Conservation (phyloP, 2,888 invertebrate genomes). For the Volucella bombylans region DNA sequence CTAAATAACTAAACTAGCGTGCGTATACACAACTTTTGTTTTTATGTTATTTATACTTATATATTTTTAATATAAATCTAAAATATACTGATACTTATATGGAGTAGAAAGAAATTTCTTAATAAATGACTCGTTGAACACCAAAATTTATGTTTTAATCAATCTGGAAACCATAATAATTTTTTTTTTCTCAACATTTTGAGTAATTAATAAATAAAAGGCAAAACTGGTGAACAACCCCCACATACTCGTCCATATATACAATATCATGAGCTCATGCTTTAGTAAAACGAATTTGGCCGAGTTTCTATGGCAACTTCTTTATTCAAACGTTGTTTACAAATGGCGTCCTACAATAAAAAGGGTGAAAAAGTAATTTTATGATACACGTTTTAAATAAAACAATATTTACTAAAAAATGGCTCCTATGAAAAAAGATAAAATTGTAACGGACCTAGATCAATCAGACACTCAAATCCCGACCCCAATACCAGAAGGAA, state of each 20-base stretch:
- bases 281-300: neutral
- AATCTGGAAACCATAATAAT: too few species aligned
- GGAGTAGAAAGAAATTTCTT: conserved; percentile 60
- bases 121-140: conserved; percentile 71
- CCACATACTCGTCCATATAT: neutral
- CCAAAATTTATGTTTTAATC: conserved; percentile 2
- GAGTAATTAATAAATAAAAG: neutral
- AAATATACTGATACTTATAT: conserved; percentile 62
- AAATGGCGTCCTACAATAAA: conserved; percentile 55
- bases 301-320: conserved; percentile 47
- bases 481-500: conserved; percentile 21
- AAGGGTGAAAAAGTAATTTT: neutral
- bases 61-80: conserved; percentile 72
- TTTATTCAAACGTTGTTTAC: conserved; percentile 71
- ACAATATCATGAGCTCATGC: conserved; percentile 21
- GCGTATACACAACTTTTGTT: conserved; percentile 68
- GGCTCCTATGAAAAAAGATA: conserved; percentile 38
- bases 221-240: conserved; percentile 21
- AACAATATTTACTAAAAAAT: conserved; percentile 24
- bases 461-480: conserved; percentile 42
- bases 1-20: conserved; percentile 66
- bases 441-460: conserved; percentile 55
- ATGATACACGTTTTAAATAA: conserved; percentile 21
- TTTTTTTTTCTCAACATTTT: neutral
- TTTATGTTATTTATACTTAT: conserved; percentile 73